Evolutionary conservation across 2,113 vertebrate species (phyloP), one percentile per base, ranked within the genome.

Genomic region (Mastomys natalensis): DNA sequence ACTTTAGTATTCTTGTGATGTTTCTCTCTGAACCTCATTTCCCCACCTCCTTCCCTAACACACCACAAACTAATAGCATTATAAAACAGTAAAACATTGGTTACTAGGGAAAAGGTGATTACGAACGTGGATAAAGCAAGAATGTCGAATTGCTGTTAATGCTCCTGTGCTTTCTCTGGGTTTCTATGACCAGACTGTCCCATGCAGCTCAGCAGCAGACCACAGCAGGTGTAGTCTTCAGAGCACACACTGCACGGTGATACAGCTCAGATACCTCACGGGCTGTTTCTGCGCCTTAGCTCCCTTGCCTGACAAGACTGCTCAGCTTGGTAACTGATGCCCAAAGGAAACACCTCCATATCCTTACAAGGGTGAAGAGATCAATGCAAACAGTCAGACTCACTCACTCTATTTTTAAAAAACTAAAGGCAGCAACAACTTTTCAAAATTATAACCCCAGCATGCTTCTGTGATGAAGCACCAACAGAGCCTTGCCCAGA

Each of bases 321-420:
- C 55, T 93, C 70, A 26, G 55, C 68, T 64, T 74, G 34, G 43
- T 85, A 43, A 81, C 72, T 64, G 89, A 89, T 26, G 26, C 34
- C 40, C 10, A 4, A 3, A 26, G 40, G 24, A 70, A 9, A 58
- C n/a, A 21, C n/a, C 26, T 58, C 40, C 26, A 58, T 22, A 24
- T 43, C 37, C 72, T 85, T 62, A 95, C 45, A 76, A 89, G 62
- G n/a, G 15, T 91, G n/a, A 85, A 90, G 58, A 93, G 22, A 94
- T 13, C 24, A 93, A 62, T 86, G 82, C 58, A 93, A 93, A 96
- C 34, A 95, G 78, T 68, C 37, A 89, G 58, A 58, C 15, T 43
- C 5, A 58, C 15, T 43, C 5, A 89, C 66, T 68, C 53, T 82
- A 37, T 6, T 81, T 86, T 89, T 66, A 85, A 73, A 89, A 96